A percentile compares a stretch with the other conserved stretches of the same genome.
phyloP scores from a whole-genome alignment of 2,888 invertebrate species.

The Ectemnius continuus region DNA sequence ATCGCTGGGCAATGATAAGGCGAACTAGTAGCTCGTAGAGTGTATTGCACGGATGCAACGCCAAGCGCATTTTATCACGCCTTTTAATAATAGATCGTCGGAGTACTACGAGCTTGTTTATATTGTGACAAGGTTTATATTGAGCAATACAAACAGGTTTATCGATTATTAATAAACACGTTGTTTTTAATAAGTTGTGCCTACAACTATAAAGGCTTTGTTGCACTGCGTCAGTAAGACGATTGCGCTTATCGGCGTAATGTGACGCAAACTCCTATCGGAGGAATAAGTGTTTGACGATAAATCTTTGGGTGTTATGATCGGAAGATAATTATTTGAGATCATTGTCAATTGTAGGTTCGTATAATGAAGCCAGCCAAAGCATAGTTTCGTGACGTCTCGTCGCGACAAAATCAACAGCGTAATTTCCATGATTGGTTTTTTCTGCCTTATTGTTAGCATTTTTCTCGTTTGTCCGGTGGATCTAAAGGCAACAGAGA shows the following conservation, averaged over 20 bases:
- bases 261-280: not conserved
- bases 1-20: conserved; percentile 11
- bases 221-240: not conserved
- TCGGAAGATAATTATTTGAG: too few species aligned
- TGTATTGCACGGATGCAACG: conserved; percentile 3
- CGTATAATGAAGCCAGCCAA: too few species aligned
- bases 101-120: not conserved
- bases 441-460: conserved; percentile 7
- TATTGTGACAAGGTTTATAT: not conserved
- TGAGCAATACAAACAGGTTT: not conserved
- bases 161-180: not conserved
- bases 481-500: not conserved
- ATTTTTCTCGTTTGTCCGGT: not conserved
- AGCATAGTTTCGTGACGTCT: too few species aligned
- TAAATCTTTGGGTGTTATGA: not conserved
- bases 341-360: too few species aligned
- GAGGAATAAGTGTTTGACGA: not conserved
- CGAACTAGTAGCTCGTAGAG: not conserved
- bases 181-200: not conserved
- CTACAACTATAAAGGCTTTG: not conserved
- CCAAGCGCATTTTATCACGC: not conserved
- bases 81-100: not conserved
- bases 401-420: too few species aligned
- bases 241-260: not conserved
- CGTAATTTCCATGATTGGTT: conserved; percentile 16